Percentiles rank a stretch among this genome's conserved stretches.
Conservation (phyloP, 2,888 invertebrate genomes). For the Drosophila percnosoma region DNA sequence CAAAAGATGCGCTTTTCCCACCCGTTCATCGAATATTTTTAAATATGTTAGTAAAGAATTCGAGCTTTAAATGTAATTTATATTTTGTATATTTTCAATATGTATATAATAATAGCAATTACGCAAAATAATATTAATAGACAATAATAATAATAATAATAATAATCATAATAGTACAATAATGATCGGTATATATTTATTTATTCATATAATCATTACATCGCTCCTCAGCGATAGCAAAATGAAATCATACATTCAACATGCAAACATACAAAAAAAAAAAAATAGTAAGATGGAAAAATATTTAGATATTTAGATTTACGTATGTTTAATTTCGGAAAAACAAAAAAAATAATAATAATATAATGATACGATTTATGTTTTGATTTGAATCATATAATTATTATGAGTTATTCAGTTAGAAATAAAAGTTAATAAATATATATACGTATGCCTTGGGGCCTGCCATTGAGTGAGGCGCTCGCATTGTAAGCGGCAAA, state of each 20-base stretch:
- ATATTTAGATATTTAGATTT: constrained; percentile 3
- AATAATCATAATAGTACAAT: constrained; percentile 66
- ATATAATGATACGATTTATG: constrained; percentile 3
- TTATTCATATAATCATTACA: constrained; percentile 43
- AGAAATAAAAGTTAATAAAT: constrained; percentile 16
- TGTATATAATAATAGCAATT: constrained; percentile 72
- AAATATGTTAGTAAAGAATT: not conserved
- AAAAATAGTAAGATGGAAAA: constrained; percentile 11
- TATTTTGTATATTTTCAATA: constrained; percentile 69
- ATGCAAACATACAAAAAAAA: constrained; percentile 54
- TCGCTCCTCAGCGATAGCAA: constrained; percentile 34
- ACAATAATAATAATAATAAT: constrained; percentile 67
- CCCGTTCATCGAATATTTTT: not conserved
- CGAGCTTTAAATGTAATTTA: constrained; percentile 53
- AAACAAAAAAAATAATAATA: not conserved
- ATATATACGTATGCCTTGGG: constrained; percentile 17
- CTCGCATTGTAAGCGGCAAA: not conserved
- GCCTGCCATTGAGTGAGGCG: not conserved
- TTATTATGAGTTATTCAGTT: constrained; percentile 26
- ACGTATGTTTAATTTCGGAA: not conserved
- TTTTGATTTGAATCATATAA: constrained; percentile 25
- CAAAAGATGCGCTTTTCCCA: too few relatives aligned
- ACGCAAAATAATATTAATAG: constrained; percentile 74
- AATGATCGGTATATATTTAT: constrained; percentile 56
- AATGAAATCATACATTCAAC: constrained; percentile 51